These are phyloP conservation scores for Lateolabrax maculatus DNA, from an alignment of 2,797 vertebrate species.

Conservation along the genomic window DNA sequence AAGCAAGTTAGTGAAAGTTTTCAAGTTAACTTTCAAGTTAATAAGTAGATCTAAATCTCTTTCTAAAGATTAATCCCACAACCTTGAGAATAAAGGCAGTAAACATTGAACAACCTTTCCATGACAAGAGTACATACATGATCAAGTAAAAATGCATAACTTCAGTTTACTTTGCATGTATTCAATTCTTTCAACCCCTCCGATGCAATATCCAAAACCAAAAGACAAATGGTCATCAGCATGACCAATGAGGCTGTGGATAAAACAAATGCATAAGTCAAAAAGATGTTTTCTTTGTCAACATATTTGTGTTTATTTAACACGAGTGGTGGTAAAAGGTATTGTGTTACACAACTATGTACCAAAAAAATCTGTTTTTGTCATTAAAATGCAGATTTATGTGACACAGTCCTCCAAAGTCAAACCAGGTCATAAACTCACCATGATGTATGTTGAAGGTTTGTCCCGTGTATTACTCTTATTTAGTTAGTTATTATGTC, in stretches of 20 bases:
- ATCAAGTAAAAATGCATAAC: background rate
- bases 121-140: background rate
- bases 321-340: background rate
- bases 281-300: background rate
- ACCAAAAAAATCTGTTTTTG: background rate
- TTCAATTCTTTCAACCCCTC: background rate
- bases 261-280: background rate
- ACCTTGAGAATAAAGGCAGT: background rate
- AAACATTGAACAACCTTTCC: background rate
- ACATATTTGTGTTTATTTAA: background rate
- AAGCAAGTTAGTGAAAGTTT: background rate
- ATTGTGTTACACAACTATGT: background rate
- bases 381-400: conserved; percentile 1
- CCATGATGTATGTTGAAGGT: background rate
- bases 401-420: background rate
- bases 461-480: background rate
- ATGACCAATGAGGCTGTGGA: background rate
- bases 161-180: background rate
- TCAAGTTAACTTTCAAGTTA: background rate
- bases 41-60: background rate
- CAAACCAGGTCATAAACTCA: background rate
- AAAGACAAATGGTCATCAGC: background rate
- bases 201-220: background rate
- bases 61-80: no score
- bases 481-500: background rate